These are phyloP conservation scores for Vombatus ursinus DNA, from an alignment of 2,113 vertebrate species.

Conservation along the genomic window DNA sequence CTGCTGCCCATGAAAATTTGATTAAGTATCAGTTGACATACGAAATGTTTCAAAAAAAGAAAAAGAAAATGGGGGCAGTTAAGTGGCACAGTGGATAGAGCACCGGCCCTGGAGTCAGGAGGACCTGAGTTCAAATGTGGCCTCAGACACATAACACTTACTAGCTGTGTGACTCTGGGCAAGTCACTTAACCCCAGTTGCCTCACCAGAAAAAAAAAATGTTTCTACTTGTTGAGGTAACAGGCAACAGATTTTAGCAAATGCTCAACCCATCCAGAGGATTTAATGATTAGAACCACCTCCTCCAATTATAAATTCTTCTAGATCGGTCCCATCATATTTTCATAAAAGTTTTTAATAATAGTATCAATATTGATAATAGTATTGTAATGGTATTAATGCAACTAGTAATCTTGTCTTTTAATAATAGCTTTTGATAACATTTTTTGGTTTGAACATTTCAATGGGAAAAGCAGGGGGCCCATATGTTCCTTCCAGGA, in stretches of 20 bases:
- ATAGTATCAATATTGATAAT: not conserved
- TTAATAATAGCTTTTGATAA: not conserved
- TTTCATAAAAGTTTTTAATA: not conserved
- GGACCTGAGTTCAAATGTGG: too few relatives aligned
- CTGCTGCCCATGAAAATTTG: not conserved
- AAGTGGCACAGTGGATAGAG: too few relatives aligned
- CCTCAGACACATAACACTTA: too few relatives aligned
- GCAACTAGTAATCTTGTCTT: not conserved
- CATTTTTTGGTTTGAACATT: not conserved
- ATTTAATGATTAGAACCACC: not conserved
- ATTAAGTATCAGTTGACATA: not conserved
- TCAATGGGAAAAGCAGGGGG: rapidly evolving
- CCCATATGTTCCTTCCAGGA: not conserved
- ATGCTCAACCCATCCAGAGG: not conserved
- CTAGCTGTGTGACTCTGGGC: too few relatives aligned
- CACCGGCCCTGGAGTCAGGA: too few relatives aligned
- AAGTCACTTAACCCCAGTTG: too few relatives aligned
- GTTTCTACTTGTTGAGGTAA: not conserved
- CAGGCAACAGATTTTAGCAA: not conserved
- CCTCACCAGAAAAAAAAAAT: not conserved
- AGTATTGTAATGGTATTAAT: not conserved
- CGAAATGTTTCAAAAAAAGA: not conserved
- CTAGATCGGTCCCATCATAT: not conserved
- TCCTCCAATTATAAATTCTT: not conserved
- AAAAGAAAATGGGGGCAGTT: too few relatives aligned